Conservation (phyloP, 2,888 invertebrate genomes). For the Gibbula magus region DNA sequence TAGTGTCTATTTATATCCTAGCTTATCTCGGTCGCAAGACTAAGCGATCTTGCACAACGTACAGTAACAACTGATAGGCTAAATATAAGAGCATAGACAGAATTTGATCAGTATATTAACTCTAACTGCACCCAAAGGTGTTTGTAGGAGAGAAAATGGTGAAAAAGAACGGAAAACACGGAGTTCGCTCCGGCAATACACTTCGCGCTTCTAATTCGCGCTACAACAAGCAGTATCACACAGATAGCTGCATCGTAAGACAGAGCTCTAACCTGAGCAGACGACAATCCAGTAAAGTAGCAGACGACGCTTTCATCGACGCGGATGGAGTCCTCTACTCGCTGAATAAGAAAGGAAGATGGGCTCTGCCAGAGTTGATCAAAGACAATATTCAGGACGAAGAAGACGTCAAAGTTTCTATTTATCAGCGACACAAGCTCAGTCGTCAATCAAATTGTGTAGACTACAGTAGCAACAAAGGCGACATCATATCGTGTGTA, state of each 20-base stretch:
- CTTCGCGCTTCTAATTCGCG: constrained; percentile 52
- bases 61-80: no score
- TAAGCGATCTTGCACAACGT: no score
- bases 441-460: constrained; percentile 41
- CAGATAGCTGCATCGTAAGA: constrained; percentile 29
- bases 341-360: constrained; percentile 29
- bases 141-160: constrained; percentile 46
- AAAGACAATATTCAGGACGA: constrained; percentile 31
- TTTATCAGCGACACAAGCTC: constrained; percentile 48
- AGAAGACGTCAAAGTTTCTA: constrained; percentile 40
- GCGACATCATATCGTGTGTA: constrained; percentile 29
- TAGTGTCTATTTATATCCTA: no score
- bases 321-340: constrained; percentile 22
- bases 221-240: constrained; percentile 46
- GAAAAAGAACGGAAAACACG: constrained; percentile 49
- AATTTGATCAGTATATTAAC: no score
- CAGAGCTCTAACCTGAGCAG: constrained; percentile 16
- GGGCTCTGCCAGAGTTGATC: constrained; percentile 20
- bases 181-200: constrained; percentile 59
- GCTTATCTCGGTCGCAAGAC: no score
- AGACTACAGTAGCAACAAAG: constrained; percentile 33
- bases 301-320: not conserved
- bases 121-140: not conserved
- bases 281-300: not conserved
- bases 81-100: no score